Percentiles rank a stretch among this genome's conserved stretches.
These are phyloP conservation scores for Agapostemon virescens DNA, from an alignment of 2,888 invertebrate species.

Conservation along the genomic window DNA sequence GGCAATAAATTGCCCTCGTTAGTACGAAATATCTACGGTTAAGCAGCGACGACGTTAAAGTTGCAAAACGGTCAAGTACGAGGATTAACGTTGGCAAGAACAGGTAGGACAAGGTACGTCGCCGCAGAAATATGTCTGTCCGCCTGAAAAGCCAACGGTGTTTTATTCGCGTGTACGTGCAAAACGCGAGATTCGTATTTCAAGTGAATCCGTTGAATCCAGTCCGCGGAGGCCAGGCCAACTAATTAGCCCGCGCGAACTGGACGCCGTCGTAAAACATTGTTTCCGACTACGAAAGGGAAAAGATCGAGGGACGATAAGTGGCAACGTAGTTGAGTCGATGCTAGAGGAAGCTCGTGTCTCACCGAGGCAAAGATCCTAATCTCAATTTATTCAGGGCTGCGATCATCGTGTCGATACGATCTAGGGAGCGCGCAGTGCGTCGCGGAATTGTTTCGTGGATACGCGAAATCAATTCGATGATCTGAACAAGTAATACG, in stretches of 20 bases:
- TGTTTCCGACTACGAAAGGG: slow-evolving; percentile 66
- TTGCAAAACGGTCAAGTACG: neutral
- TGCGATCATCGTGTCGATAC: slow-evolving; percentile 51
- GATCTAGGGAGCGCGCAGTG: slow-evolving; percentile 43
- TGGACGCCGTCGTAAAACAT: slow-evolving; percentile 60
- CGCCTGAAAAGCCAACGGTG: neutral
- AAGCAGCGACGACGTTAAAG: neutral
- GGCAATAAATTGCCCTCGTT: too few species aligned
- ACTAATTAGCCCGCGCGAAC: slow-evolving; percentile 58
- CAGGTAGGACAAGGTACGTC: too few species aligned
- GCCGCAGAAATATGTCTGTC: neutral
- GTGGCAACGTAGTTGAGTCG: slow-evolving; percentile 14
- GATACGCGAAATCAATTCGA: slow-evolving; percentile 22
- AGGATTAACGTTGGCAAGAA: neutral
- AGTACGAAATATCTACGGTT: neutral
- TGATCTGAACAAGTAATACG: neutral
- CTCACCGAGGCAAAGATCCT: slow-evolving; percentile 49
- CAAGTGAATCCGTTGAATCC: slow-evolving; percentile 42
- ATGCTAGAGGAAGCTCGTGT: slow-evolving; percentile 50
- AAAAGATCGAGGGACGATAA: slow-evolving; percentile 63
- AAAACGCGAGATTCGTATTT: slow-evolving; percentile 25
- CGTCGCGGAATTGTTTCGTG: slow-evolving; percentile 26
- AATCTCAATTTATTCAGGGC: slow-evolving; percentile 66
- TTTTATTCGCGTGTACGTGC: slow-evolving; percentile 16
- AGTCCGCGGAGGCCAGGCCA: slow-evolving; percentile 34